These are phyloP conservation scores for Blastobasis lacticolella DNA, from an alignment of 2,888 invertebrate genomes.

Conservation along the genomic window DNA sequence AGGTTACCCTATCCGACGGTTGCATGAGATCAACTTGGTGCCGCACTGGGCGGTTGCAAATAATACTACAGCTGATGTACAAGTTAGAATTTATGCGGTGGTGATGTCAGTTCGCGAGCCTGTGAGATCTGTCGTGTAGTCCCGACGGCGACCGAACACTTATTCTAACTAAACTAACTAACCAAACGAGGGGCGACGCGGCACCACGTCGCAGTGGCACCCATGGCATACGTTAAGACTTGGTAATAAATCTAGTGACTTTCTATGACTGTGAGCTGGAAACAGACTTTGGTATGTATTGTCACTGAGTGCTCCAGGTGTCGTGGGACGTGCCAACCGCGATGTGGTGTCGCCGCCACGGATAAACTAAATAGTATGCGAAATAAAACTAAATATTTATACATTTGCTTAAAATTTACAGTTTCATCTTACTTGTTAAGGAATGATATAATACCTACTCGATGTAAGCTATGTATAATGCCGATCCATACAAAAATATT, in stretches of 20 bases:
- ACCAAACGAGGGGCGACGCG: conserved; percentile 21
- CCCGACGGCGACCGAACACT: too few species aligned
- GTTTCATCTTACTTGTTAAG: conserved; percentile 42
- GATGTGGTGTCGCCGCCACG: not conserved
- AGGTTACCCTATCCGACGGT: conserved; percentile 28
- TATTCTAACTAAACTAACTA: too few species aligned
- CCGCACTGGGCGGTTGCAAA: too few species aligned
- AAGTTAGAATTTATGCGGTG: conserved; percentile 3
- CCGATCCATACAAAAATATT: conserved; percentile 42
- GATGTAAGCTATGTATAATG: conserved; percentile 29
- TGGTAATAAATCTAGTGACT: conserved; percentile 19
- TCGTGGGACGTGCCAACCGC: too few species aligned
- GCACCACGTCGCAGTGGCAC: conserved; percentile 9
- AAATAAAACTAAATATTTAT: conserved; percentile 30
- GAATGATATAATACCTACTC: conserved; percentile 46
- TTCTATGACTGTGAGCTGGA: conserved; percentile 22
- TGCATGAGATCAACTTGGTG: conserved; percentile 53
- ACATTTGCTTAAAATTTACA: conserved; percentile 51
- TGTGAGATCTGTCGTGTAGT: too few species aligned
- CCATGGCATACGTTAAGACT: too few species aligned
- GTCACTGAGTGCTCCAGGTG: too few species aligned
- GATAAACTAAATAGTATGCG: conserved; percentile 26
- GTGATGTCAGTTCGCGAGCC: not conserved
- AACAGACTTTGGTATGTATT: conserved; percentile 18
- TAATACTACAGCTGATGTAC: conserved; percentile 20